phyloP scores from a whole-genome alignment of 2,113 vertebrate species.

The Corythaixoides concolor region DNA sequence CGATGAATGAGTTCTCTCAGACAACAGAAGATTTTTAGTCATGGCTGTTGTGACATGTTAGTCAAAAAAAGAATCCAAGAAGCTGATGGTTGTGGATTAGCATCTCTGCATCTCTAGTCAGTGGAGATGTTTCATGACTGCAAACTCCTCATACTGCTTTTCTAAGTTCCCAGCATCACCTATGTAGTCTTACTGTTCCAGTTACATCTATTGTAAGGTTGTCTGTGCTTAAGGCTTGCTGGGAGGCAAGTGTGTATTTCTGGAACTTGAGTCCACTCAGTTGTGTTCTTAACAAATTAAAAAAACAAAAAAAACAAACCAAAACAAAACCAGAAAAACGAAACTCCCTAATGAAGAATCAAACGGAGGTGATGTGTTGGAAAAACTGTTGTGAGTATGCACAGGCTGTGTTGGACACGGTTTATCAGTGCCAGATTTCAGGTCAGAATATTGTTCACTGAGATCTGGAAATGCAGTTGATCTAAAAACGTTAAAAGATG shows the following conservation, averaged over 20 bases:
- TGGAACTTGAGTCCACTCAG: not conserved
- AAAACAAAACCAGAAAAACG: not conserved
- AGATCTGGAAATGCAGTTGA: not conserved
- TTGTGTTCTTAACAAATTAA: not conserved
- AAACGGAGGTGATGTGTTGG: not conserved
- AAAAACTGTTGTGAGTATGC: not conserved
- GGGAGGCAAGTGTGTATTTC: not conserved
- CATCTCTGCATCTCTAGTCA: not conserved
- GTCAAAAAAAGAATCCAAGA: not conserved
- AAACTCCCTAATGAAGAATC: not conserved
- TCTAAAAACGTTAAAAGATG: not conserved
- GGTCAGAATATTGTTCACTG: not conserved
- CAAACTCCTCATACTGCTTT: not conserved
- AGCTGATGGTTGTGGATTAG: not conserved
- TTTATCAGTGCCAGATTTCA: not conserved
- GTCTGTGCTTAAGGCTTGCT: not conserved
- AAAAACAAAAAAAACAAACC: not conserved
- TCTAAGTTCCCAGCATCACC: not conserved
- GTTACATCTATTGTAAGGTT: not conserved
- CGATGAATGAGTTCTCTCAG: not conserved
- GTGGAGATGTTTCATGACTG: not conserved
- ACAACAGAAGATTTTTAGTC: not conserved
- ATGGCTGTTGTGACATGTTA: not conserved
- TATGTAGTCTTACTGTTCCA: not conserved
- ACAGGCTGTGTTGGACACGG: not conserved